These are phyloP conservation scores for Ptilorrhoa leucosticta DNA, from an alignment of 2,113 vertebrate species.

Conservation along the genomic window DNA sequence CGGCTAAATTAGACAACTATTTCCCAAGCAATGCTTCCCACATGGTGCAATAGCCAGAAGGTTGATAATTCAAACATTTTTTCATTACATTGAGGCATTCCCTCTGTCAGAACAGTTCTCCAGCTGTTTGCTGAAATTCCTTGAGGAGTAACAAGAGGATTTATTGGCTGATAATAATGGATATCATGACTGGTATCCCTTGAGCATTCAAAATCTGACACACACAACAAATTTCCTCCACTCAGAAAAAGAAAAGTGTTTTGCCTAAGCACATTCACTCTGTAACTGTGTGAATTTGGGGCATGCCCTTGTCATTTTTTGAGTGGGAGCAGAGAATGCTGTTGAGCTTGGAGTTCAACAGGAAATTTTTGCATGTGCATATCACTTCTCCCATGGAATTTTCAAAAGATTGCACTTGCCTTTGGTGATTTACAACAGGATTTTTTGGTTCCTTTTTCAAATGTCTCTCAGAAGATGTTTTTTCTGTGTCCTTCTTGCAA, in stretches of 20 bases:
- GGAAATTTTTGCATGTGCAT: not conserved
- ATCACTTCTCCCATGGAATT: not conserved
- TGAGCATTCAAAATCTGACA: slow-evolving; percentile 43
- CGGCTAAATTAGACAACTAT: slow-evolving; percentile 7
- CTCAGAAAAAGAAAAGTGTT: not conserved
- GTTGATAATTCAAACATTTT: slow-evolving; percentile 39
- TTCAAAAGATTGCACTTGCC: not conserved
- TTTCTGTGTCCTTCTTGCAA: slow-evolving; percentile 39
- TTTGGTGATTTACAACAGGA: slow-evolving; percentile 11
- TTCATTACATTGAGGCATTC: slow-evolving; percentile 34
- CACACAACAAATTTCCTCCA: slow-evolving; percentile 14
- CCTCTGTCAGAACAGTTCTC: slow-evolving; percentile 38
- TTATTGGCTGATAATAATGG: slow-evolving; percentile 57
- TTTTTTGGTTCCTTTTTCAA: slow-evolving; percentile 6
- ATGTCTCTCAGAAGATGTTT: slow-evolving; percentile 41
- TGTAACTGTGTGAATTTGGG: not conserved
- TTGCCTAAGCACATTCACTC: not conserved
- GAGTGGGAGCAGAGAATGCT: not conserved
- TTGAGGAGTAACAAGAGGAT: slow-evolving; percentile 19
- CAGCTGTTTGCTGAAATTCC: slow-evolving; percentile 44
- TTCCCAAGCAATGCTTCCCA: slow-evolving; percentile 25
- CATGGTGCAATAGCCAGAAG: slow-evolving; percentile 7
- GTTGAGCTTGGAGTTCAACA: not conserved
- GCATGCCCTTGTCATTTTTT: not conserved
- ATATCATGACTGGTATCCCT: slow-evolving; percentile 49